Evolutionary conservation across 2,113 vertebrate genomes (phyloP), one percentile per base, ranked within the genome.

Genomic region (Leucoraja erinaceus): DNA sequence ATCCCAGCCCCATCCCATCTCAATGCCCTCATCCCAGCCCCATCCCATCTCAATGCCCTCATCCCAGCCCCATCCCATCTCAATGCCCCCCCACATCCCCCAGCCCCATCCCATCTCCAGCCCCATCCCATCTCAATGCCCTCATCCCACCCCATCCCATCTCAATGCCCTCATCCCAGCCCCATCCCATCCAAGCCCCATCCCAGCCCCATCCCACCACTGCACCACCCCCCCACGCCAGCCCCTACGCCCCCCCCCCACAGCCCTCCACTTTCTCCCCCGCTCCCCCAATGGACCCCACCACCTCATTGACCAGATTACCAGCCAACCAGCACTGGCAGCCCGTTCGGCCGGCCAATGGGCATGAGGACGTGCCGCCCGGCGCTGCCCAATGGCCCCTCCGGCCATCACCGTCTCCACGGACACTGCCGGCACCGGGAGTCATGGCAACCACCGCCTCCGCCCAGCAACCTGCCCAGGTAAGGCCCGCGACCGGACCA

Each of bases 21-120:
- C 94, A 94, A 94, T 96, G 95, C 12, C 92, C 94, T 16, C 93
- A 93, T 0, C 25, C 63, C 31, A 14, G 33, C 56, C 8, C 56
- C 1, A 18, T 86, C 56, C 56, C 83, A 2, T 54, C 3, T 20
- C n/a, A n/a, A n/a, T n/a, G n/a, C n/a, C n/a, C n/a, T n/a, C n/a
- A n/a, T n/a, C n/a, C n/a, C n/a, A n/a, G n/a, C n/a, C n/a, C n/a
- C n/a, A n/a, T n/a, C n/a, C n/a, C n/a, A n/a, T n/a, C n/a, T n/a
- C n/a, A n/a, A n/a, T n/a, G n/a, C n/a, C n/a, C n/a, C n/a, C n/a
- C n/a, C n/a, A n/a, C n/a, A n/a, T n/a, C n/a, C n/a, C n/a, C n/a
- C n/a, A n/a, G n/a, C n/a, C n/a, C n/a, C n/a, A n/a, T n/a, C n/a
- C n/a, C n/a, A n/a, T n/a, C n/a, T n/a, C n/a, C n/a, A n/a, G n/a